Evolutionary conservation across 2,113 vertebrate species (phyloP), one percentile per base, ranked within the genome.

Genomic region (Nyctibius bracteatus): DNA sequence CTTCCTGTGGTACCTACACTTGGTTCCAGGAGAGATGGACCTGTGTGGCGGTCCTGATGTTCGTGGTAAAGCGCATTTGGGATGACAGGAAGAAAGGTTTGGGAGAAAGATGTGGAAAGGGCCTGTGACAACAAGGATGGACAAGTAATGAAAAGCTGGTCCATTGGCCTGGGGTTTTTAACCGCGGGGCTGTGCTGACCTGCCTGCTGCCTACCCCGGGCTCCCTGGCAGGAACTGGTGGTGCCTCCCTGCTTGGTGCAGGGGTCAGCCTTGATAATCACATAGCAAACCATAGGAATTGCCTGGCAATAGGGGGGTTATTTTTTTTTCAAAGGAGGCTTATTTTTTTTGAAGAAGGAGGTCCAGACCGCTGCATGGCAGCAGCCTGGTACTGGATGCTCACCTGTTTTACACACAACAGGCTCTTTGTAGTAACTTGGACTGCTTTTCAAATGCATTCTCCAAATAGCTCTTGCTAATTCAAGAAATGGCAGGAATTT

Each of bases 141-240:
- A 17, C 9, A 39, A 21, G 28, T 33, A 27, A 35, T 14, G 25
- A 23, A 20, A 37, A 18, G 10, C 22, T 2, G 27, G 58, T 25
- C 9, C 3, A 0, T 30, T n/a, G n/a, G n/a, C n/a, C n/a, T n/a
- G n/a, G n/a, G n/a, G n/a, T n/a, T n/a, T n/a, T n/a, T n/a, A n/a
- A n/a, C n/a, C n/a, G n/a, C 9, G 27, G 55, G 61, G 46, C 41
- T 0, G 2, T 43, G 62, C 35, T 33, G 46, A 10, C 25, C 73
- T 41, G 30, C n/a, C 14, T 23, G n/a, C n/a, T 68, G n/a, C 49
- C 1, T 1, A 4, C 22, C 68, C 18, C 2, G 9, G 8, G 8
- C 10, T 14, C 31, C n/a, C 9, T 35, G 55, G 24, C 39, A 20
- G 9, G 46, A 46, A 1, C 9, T 1, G 5, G 2, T 3, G 1